Evolutionary conservation across 2,888 invertebrate genomes (phyloP), one percentile per base, ranked within the genome.

Genomic region (Pyrrhosoma nymphula): DNA sequence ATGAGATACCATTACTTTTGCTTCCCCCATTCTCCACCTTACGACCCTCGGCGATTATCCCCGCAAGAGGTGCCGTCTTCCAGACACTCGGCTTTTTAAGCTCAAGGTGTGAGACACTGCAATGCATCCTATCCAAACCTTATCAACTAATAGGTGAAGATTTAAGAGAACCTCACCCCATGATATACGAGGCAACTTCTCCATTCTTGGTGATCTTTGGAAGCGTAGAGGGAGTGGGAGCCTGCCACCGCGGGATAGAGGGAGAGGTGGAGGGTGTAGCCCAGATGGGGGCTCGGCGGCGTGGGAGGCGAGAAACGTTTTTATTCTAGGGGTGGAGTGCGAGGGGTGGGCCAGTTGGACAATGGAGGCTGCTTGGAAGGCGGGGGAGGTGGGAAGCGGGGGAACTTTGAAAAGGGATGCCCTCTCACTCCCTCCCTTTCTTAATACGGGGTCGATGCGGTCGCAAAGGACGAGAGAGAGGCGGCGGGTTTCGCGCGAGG

Each of bases 161-260:
- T 93, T 93, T 93, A 93, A 69, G 93, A 75, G 69, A 93, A 69
- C 75, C 69, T 6, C 18, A n/a, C 56, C 89, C n/a, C 47, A 39
- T 93, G 93, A 93, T 75, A 69, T 93, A 75, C 47, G 93, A 69
- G 63, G 47, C 39, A 93, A 93, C 93, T 93, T 93, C 16, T 55
- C 39, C 69, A 93, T 93, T 75, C 60, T 60, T 60, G 60, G 60
- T 60, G 60, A 60, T 16, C 63, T 91, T 91, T 23, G 26, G 91
- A 39, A 12, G n/a, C 6, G n/a, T n/a, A 12, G 60, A 20, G 60
- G 18, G 56, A 56, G 56, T 56, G 56, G 56, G 56, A 56, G 93
- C 47, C 47, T 47, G 69, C 39, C 39, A 69, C 47, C 14, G 35
- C 18, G 63, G 60, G 60, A 47, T 23, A 88, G 23, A 20, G 47